Base-by-base conservation (phyloP, 2,888 invertebrate genomes). In the Drosophila crucigera region DNA sequence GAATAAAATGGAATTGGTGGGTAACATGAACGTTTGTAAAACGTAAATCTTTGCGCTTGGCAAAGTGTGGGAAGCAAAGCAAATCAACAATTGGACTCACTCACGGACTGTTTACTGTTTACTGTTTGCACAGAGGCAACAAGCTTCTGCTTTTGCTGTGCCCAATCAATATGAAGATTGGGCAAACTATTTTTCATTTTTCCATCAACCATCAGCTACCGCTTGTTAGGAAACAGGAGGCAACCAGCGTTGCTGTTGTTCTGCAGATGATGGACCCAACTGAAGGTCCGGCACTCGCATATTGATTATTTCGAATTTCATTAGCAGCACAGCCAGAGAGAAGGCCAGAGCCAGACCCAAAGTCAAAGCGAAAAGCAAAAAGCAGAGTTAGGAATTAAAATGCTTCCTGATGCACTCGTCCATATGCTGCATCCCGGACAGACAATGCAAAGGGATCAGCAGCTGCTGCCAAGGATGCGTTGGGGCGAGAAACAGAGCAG, bases 261-360 rank as follows among this genome's bases (percentile, higher is more conserved):
- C 41, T 62, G 69, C 61, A 62, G 35, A 52, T 64, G 63, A 54
- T 52, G 31, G 30, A 28, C 28, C 30, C 50, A 59, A 16, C 50
- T 58, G 71, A 71, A 73, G 63, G 71, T 78, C 71, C 65, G 64
- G 50, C 39, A 54, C 14, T 68, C 71, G 68, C 74, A 80, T 87
- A 82, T 87, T 76, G 88, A 82, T 75, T 84, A 68, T 78, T 47
- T 50, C 67, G 60, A 69, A 73, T 82, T 82, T 80, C 82, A 86
- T 86, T 84, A 72, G 69, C 68, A 72, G 76, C 62, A 73, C 69
- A 75, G 68, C 25, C 50, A 52, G 41, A 68, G 35, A 56, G 25
- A 68, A 68, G 68, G 30, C n/a, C 68, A 56, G 33, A 68, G 68
- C 7, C 14, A 47, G 35, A 28, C 9, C 19, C 22, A 28, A 35